Percentiles rank a stretch among this genome's conserved stretches.
These are phyloP conservation scores for Arctopsyche grandis DNA, from an alignment of 1,140 invertebrate species.

Conservation along the genomic window DNA sequence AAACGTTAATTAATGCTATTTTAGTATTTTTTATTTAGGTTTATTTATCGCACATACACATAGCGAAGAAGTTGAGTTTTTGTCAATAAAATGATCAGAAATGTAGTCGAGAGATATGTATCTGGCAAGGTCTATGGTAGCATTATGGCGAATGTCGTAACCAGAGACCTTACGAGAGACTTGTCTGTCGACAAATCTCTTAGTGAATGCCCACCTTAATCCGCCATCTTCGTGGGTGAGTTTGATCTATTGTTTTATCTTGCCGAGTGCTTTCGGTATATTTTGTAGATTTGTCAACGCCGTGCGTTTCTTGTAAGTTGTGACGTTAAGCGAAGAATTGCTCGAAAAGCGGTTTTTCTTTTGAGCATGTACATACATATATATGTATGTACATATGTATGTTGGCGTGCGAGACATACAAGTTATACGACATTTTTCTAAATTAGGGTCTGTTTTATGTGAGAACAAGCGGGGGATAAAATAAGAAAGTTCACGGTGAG, in stretches of 20 bases:
- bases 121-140: too few relatives aligned
- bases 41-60: too few relatives aligned
- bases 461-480: background rate
- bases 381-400: background rate
- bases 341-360: background rate
- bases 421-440: conserved; percentile 1
- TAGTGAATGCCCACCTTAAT: too few relatives aligned
- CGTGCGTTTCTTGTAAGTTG: background rate
- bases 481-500: background rate
- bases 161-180: too few relatives aligned
- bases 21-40: too few relatives aligned
- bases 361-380: background rate
- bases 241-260: background rate
- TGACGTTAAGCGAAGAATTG: background rate
- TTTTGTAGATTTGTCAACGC: background rate
- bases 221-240: too few relatives aligned
- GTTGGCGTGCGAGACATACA: background rate
- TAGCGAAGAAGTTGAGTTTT: too few relatives aligned
- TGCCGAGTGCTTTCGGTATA: background rate
- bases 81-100: too few relatives aligned
- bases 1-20: too few relatives aligned
- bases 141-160: too few relatives aligned
- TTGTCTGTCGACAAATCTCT: too few relatives aligned
- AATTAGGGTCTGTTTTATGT: conserved; percentile 10
- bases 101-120: too few relatives aligned